Conservation (phyloP, 1,140 invertebrate genomes). For the Choristoneura fumiferana region DNA sequence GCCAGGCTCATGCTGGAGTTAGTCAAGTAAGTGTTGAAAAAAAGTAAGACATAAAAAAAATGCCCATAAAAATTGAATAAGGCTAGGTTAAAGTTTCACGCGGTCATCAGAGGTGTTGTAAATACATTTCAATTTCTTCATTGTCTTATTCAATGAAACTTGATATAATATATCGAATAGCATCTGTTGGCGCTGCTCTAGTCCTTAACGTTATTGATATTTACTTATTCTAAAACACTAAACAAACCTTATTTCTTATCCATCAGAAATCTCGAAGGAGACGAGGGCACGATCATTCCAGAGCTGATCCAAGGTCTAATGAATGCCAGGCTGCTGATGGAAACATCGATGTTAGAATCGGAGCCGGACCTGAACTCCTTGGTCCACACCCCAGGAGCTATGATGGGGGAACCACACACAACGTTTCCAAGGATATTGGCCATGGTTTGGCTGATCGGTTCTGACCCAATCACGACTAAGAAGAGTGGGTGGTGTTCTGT, state of each 20-base stretch:
- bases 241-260: too few species aligned
- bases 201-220: too few species aligned
- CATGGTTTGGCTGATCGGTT: conserved; percentile 51
- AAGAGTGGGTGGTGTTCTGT: conserved; percentile 62
- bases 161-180: too few species aligned
- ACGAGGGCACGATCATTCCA: conserved; percentile 44
- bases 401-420: conserved; percentile 59
- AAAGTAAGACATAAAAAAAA: too few species aligned
- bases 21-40: conserved; percentile 50
- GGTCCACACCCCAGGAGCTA: conserved; percentile 51
- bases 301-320: conserved; percentile 48
- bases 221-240: too few species aligned
- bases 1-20: conserved; percentile 58
- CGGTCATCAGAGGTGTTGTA: too few species aligned
- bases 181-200: too few species aligned
- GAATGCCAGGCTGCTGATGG: conserved; percentile 49
- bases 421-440: conserved; percentile 60
- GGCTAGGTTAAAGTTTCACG: too few species aligned
- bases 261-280: conserved; percentile 56
- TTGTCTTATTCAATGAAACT: too few species aligned
- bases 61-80: too few species aligned
- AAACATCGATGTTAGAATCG: conserved; percentile 47
- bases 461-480: conserved; percentile 43
- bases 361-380: conserved; percentile 56
- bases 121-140: too few species aligned